Base-by-base conservation (phyloP, 2,888 invertebrate genomes). In the Ormyrus nitidulus region DNA sequence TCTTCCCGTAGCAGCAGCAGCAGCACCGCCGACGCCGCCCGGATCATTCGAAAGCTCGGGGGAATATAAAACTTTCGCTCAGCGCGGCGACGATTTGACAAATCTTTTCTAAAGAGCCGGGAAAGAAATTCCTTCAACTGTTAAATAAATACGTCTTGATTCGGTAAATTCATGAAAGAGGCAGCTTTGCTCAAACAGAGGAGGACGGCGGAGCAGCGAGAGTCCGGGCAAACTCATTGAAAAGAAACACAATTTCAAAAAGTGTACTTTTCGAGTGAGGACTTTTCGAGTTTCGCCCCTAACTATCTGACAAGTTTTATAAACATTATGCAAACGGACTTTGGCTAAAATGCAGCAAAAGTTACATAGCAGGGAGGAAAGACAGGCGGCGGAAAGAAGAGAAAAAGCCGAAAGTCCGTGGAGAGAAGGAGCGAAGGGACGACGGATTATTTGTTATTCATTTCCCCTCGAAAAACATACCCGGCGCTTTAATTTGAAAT, bases 161-260 rank as follows among this genome's bases (percentile, higher is more conserved):
- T 75, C 66, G 68, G 53, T 13, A 51, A 74, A 81, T 73, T 77
- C 77, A 49, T 34, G 73, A 73, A 64, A 54, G 62, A 56, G 69
- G 54, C 49, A 6, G 79, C 65, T 53, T 75, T 75, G 70, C 71
- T 75, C 65, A 68, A 72, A 62, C 13, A 58, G 53, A 53, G 56
- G 9, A n/a, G 49, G 13, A 51, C 49, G n/a, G 13, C 44, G 48
- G 19, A 13, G 19, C 48, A 19, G 49, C 72, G 49, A 61, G 7
- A 11, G 11, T 46, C n/a, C 8, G 13, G 13, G 6, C 54, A 74
- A 79, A 79, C 81, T 79, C 76, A 81, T 81, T 79, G 79, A 79
- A 81, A 79, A 81, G 79, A 79, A 81, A 79, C 79, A 81, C 79
- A 79, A 81, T 81, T 76, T 79, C 68, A 72, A 79, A 81, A 76